Conservation (phyloP, 2,888 invertebrate species). For the Drosophila prostipennis region DNA sequence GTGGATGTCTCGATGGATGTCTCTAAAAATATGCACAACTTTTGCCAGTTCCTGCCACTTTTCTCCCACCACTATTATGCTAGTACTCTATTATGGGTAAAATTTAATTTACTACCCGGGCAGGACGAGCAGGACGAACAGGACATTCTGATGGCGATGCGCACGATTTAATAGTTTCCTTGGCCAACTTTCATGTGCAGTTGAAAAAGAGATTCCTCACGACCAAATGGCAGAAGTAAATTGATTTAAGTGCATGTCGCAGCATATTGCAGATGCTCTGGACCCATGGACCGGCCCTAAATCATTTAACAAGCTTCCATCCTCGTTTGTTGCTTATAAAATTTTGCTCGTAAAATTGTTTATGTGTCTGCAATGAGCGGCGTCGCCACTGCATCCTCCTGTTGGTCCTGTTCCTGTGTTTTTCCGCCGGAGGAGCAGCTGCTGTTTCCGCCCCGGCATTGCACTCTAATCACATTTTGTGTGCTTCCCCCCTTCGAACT, state of each 20-base stretch:
- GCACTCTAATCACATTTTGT: constrained; percentile 77
- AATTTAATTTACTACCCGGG: constrained; percentile 70
- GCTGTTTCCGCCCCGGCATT: constrained; percentile 48
- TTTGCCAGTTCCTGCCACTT: constrained; percentile 24
- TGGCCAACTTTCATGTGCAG: constrained; percentile 43
- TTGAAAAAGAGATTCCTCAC: constrained; percentile 40
- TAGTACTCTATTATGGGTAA: constrained; percentile 66
- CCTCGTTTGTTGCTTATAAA: constrained; percentile 72
- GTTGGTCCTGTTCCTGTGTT: constrained; percentile 1
- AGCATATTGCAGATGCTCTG: constrained; percentile 56
- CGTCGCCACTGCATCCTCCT: constrained; percentile 16
- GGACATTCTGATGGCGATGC: constrained; percentile 57
- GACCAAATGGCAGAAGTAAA: constrained; percentile 58
- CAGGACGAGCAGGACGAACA: constrained; percentile 1
- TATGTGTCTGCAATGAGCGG: constrained; percentile 51
- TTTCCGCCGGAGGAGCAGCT: constrained; percentile 17
- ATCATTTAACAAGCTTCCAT: constrained; percentile 72
- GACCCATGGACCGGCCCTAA: constrained; percentile 40
- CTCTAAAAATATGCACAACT: constrained; percentile 65
- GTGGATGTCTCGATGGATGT: constrained; percentile 35
- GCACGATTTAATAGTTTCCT: constrained; percentile 65
- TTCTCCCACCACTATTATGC: constrained; percentile 35
- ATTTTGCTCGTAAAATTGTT: constrained; percentile 72
- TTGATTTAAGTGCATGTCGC: constrained; percentile 78
- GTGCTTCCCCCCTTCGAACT: constrained; percentile 45